phyloP scores from a whole-genome alignment of 2,888 invertebrate species.

The Unio pictorum region DNA sequence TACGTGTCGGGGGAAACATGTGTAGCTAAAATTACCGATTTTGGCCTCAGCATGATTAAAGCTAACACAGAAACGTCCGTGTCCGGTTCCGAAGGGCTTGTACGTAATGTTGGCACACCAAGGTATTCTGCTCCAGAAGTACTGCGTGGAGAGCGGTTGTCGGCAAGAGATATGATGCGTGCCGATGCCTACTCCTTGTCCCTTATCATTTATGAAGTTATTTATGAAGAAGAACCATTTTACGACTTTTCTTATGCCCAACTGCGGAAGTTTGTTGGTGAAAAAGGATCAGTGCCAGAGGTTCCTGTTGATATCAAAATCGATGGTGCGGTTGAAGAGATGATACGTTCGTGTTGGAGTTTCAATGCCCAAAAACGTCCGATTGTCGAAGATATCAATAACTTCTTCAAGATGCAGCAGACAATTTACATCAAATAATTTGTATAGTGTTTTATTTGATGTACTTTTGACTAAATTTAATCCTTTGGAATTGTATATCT shows the following conservation, averaged over 20 bases:
- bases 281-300: slow-evolving; percentile 16
- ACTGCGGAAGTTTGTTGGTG: slow-evolving; percentile 29
- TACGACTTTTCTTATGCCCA: slow-evolving; percentile 18
- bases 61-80: slow-evolving; percentile 19
- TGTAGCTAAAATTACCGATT: no score
- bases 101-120: slow-evolving; percentile 26
- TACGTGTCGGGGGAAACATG: slow-evolving; percentile 1
- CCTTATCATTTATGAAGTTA: slow-evolving; percentile 20
- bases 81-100: slow-evolving; percentile 4
- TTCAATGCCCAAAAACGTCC: no score
- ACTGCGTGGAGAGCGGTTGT: slow-evolving; percentile 24
- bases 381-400: no score
- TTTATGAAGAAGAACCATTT: slow-evolving; percentile 26
- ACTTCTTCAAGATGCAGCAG: no score
- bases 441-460: no score
- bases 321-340: no score
- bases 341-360: no score
- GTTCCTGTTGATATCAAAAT: slow-evolving; percentile 5
- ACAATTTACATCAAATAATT: no score
- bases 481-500: no score
- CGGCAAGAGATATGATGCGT: slow-evolving; percentile 11
- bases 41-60: slow-evolving; percentile 29
- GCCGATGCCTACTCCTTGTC: slow-evolving; percentile 28
- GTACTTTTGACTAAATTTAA: no score
- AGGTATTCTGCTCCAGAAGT: slow-evolving; percentile 34